phyloP scores from a whole-genome alignment of 2,113 vertebrate genomes.

The Vireo altiloquus region DNA sequence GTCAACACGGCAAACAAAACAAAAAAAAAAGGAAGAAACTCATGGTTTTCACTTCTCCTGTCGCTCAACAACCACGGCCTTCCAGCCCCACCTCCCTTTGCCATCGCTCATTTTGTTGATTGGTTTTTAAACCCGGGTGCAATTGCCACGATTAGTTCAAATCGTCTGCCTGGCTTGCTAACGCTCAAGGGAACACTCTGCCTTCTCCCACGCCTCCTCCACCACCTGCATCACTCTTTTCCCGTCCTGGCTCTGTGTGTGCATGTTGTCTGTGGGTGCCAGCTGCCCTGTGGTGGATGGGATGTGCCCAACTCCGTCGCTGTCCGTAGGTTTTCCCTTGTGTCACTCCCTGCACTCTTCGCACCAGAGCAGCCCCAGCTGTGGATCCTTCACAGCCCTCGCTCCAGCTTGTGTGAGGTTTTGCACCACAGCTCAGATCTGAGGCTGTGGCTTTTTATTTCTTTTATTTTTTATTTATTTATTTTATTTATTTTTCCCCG shows the following conservation, averaged over 20 bases:
- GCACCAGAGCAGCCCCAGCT: not conserved
- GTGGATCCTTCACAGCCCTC: not conserved
- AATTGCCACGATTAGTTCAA: not conserved
- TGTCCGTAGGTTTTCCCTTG: not conserved
- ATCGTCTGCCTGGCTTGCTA: slow-evolving; percentile 34
- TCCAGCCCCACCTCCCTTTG: not conserved
- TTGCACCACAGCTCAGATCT: not conserved
- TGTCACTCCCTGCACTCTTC: not conserved
- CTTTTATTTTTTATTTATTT: too few species aligned
- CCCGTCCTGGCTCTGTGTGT: not conserved
- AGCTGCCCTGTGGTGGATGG: not conserved
- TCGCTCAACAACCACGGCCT: slow-evolving; percentile 1
- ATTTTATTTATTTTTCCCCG: rapidly evolving
- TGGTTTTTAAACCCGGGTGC: not conserved
- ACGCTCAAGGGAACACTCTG: slow-evolving; percentile 7
- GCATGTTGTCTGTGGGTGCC: not conserved
- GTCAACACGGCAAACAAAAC: not conserved
- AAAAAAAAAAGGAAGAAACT: not conserved
- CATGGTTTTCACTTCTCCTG: not conserved
- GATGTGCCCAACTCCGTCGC: not conserved
- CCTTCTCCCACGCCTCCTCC: not conserved
- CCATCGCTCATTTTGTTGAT: not conserved
- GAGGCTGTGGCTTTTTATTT: not conserved
- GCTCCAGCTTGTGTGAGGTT: not conserved
- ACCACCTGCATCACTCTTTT: not conserved